Percentiles rank a stretch among this genome's conserved stretches.
Evolutionary conservation across 23 tunicate genomes (phyloP).

Genomic region (Diplosoma virens): DNA sequence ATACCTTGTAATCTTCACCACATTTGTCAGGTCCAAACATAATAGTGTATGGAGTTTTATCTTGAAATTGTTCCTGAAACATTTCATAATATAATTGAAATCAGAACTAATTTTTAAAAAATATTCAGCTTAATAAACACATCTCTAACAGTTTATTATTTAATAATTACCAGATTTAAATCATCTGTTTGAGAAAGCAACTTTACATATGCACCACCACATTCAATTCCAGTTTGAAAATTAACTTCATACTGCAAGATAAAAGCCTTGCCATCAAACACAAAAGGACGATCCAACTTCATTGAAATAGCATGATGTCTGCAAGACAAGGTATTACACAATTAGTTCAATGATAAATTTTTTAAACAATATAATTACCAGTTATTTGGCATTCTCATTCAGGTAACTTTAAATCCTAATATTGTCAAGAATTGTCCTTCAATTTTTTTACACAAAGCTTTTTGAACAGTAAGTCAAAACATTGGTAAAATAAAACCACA

Average conservation of each 20-base stretch:
- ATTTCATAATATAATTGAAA: too few relatives aligned
- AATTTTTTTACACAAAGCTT: too few relatives aligned
- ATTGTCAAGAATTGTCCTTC: too few relatives aligned
- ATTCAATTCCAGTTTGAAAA: constrained; percentile 92
- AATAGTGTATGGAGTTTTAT: constrained; percentile 89
- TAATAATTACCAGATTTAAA: constrained; percentile 42
- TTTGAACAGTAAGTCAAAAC: too few relatives aligned
- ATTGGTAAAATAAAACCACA: too few relatives aligned
- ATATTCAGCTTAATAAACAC: too few relatives aligned
- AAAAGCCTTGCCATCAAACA: constrained; percentile 78
- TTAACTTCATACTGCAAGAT: constrained; percentile 92
- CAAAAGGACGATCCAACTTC: constrained; percentile 52
- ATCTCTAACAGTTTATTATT: neutral
- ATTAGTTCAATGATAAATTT: too few relatives aligned
- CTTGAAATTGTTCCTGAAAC: constrained; percentile 60
- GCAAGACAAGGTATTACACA: neutral
- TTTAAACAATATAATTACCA: too few relatives aligned
- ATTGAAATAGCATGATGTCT: constrained; percentile 91
- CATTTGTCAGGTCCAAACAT: constrained; percentile 99
- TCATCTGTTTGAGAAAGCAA: constrained; percentile 56
- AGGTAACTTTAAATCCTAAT: too few relatives aligned
- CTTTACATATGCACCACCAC: constrained; percentile 95
- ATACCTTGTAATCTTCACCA: constrained; percentile 94
- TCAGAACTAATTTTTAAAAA: too few relatives aligned
- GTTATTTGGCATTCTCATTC: too few relatives aligned